Percentiles rank a stretch among this genome's conserved stretches.
Conservation (phyloP, 2,888 invertebrate genomes). For the Lasioglossum villosulum region DNA sequence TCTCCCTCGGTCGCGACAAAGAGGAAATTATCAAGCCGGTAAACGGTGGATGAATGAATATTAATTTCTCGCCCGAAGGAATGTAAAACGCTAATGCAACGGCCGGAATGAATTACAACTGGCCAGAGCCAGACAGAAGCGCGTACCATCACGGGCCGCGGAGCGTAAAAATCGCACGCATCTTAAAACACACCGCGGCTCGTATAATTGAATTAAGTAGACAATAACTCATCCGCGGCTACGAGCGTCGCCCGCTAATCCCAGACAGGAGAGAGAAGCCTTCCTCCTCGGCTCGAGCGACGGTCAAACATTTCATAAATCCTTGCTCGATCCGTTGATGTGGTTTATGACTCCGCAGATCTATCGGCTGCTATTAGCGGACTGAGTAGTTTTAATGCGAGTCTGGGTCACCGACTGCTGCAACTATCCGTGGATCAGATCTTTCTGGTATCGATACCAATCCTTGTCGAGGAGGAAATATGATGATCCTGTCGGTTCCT, state of each 20-base stretch:
- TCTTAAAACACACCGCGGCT: constrained; percentile 75
- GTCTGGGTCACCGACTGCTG: constrained; percentile 2
- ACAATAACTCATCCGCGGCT: constrained; percentile 68
- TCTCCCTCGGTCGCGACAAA: background rate
- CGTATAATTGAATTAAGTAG: constrained; percentile 80
- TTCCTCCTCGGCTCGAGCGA: constrained; percentile 24
- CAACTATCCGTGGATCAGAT: background rate
- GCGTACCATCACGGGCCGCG: constrained; percentile 65
- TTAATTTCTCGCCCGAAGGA: constrained; percentile 53
- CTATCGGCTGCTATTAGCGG: constrained; percentile 2
- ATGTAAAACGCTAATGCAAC: constrained; percentile 49
- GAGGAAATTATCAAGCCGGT: constrained; percentile 42
- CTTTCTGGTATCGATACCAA: background rate
- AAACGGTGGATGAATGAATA: constrained; percentile 53
- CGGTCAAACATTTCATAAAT: constrained; percentile 46
- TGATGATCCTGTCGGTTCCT: background rate
- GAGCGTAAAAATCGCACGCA: constrained; percentile 80
- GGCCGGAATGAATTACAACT: constrained; percentile 51
- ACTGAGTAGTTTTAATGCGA: background rate
- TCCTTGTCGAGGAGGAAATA: background rate
- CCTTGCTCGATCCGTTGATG: background rate
- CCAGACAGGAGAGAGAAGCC: constrained; percentile 14
- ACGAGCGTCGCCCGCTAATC: constrained; percentile 21
- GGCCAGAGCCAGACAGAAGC: constrained; percentile 34
- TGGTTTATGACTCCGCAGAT: background rate